Percentiles rank a stretch among this genome's conserved stretches.
Evolutionary conservation across 2,797 vertebrate genomes (phyloP).

Genomic region (Macropodus opercularis): DNA sequence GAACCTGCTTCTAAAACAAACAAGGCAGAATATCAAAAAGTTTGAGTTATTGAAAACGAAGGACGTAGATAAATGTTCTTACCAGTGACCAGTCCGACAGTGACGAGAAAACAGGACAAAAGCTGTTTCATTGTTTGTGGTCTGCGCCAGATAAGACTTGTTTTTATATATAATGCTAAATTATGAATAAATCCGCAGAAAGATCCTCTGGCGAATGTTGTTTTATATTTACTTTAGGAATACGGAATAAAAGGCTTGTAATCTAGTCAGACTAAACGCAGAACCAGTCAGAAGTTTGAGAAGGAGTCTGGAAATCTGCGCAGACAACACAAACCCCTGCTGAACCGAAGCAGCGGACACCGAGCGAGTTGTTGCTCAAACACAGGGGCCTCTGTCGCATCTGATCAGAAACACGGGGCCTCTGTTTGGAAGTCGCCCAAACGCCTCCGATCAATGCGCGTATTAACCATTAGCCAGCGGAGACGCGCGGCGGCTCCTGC

Average conservation of each 20-base stretch:
- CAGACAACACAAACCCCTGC: slow-evolving; percentile 6
- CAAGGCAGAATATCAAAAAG: neutral
- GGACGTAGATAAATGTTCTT: slow-evolving; percentile 24
- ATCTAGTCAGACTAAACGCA: neutral
- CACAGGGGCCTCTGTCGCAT: slow-evolving; percentile 46
- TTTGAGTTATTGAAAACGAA: neutral
- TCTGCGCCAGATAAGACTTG: neutral
- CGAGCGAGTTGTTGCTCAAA: slow-evolving; percentile 63
- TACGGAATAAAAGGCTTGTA: neutral
- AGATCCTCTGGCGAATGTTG: neutral
- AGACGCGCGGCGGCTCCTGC: slow-evolving; percentile 45
- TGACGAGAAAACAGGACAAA: slow-evolving; percentile 55
- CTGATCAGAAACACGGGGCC: no score
- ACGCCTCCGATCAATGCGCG: slow-evolving; percentile 69
- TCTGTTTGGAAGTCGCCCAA: slow-evolving; percentile 59
- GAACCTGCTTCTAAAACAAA: neutral
- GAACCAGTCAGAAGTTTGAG: neutral
- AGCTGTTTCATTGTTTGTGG: slow-evolving; percentile 57
- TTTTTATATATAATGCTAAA: neutral
- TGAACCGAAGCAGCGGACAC: slow-evolving; percentile 18
- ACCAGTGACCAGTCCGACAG: slow-evolving; percentile 62
- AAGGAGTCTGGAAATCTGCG: neutral
- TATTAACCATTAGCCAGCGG: slow-evolving; percentile 75
- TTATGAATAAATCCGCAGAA: slow-evolving; percentile 2
- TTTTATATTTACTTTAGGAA: neutral